These are phyloP conservation scores for Peromyscus leucopus DNA, from an alignment of 2,113 vertebrate genomes.

Conservation along the genomic window DNA sequence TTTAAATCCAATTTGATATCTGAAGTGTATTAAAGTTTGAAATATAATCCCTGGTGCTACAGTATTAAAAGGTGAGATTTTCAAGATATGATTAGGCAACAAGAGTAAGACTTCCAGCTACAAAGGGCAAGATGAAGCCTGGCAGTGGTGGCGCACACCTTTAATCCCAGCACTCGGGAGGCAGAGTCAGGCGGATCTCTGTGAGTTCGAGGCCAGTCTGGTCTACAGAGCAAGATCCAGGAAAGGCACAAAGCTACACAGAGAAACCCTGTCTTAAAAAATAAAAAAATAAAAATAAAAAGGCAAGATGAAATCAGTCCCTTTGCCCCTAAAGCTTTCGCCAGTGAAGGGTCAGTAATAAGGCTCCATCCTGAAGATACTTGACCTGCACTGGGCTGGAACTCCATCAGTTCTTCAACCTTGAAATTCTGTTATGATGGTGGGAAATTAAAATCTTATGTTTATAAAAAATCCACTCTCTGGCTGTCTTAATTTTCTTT, in stretches of 20 bases:
- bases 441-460: background rate
- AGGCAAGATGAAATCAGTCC: background rate
- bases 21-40: background rate
- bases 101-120: background rate
- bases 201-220: too few species aligned
- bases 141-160: too few species aligned
- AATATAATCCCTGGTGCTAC: background rate
- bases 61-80: background rate
- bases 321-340: background rate
- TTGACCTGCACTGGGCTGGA: background rate
- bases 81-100: background rate
- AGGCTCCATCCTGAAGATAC: background rate
- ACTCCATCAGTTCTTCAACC: too few species aligned
- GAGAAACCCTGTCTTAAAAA: too few species aligned
- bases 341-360: background rate
- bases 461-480: background rate
- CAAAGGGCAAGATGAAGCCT: background rate
- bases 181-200: too few species aligned
- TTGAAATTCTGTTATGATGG: background rate
- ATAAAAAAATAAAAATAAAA: too few species aligned
- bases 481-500: background rate
- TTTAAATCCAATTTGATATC: too few species aligned
- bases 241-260: too few species aligned
- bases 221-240: too few species aligned
- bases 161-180: too few species aligned